Conservation (phyloP, 2,113 vertebrate genomes). For the Herpailurus yagouaroundi region DNA sequence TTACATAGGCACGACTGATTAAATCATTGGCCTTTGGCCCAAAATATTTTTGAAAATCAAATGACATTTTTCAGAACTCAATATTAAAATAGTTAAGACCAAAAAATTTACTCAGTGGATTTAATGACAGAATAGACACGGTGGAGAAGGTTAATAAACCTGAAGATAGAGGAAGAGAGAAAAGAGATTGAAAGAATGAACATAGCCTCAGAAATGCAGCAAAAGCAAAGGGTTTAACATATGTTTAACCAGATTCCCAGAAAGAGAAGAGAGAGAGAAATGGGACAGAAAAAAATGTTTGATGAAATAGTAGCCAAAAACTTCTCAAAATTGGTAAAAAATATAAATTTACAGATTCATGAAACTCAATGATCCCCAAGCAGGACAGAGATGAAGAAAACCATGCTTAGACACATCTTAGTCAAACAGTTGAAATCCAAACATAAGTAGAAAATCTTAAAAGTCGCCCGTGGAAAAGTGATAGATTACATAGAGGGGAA, state of each 20-base stretch:
- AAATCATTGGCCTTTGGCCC: background rate
- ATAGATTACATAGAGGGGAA: background rate
- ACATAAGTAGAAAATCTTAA: background rate
- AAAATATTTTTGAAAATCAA: background rate
- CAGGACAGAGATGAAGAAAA: background rate
- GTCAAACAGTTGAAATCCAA: background rate
- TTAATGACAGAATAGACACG: background rate
- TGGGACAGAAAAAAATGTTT: background rate
- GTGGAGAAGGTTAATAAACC: background rate
- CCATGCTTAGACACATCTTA: background rate
- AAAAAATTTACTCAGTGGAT: background rate
- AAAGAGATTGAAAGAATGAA: background rate
- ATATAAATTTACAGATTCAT: background rate
- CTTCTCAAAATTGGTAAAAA: background rate
- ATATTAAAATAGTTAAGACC: background rate
- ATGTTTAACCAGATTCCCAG: background rate
- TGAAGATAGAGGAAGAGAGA: background rate
- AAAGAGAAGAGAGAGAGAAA: background rate
- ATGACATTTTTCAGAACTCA: constrained; percentile 16
- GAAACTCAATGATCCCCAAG: background rate
- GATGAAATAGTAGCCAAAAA: background rate
- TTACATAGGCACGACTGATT: background rate
- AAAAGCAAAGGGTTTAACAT: background rate
- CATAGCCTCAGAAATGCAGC: background rate
- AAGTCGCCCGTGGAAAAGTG: background rate